Conservation (phyloP, 2,797 vertebrate genomes). For the Ciconia nigra region DNA sequence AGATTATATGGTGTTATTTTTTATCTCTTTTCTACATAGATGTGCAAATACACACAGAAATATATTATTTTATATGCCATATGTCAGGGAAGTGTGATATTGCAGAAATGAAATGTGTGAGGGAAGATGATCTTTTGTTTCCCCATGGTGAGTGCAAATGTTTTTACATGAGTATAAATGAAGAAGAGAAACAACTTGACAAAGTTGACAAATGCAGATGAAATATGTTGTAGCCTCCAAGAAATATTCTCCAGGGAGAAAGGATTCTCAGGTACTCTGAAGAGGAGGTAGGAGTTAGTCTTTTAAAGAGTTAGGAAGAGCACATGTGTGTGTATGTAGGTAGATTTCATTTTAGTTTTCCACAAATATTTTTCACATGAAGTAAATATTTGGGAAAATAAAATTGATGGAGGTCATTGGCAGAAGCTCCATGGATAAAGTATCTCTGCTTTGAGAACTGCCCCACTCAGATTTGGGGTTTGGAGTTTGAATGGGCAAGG, state of each 20-base stretch:
- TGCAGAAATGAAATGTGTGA: not conserved
- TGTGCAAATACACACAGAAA: not conserved
- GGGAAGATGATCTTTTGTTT: not conserved
- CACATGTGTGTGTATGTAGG: not conserved
- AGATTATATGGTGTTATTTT: not conserved
- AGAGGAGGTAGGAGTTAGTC: not conserved
- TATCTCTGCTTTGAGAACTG: not conserved
- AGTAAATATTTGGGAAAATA: not conserved
- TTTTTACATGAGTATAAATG: not conserved
- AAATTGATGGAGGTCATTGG: not conserved
- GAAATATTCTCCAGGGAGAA: not conserved
- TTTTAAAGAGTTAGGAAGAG: not conserved
- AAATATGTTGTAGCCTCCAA: not conserved
- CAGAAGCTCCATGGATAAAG: not conserved
- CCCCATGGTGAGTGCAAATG: not conserved
- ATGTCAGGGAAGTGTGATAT: not conserved
- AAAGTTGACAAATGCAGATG: not conserved
- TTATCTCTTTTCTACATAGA: not conserved
- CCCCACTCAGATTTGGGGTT: not conserved
- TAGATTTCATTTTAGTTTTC: not conserved
- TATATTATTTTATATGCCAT: not conserved
- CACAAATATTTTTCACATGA: not conserved
- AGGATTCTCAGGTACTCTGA: not conserved
- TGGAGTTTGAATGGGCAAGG: not conserved
- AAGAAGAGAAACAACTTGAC: not conserved